Evolutionary conservation across 1,140 invertebrate species (phyloP).

Genomic region (Penaeus vannamei): DNA sequence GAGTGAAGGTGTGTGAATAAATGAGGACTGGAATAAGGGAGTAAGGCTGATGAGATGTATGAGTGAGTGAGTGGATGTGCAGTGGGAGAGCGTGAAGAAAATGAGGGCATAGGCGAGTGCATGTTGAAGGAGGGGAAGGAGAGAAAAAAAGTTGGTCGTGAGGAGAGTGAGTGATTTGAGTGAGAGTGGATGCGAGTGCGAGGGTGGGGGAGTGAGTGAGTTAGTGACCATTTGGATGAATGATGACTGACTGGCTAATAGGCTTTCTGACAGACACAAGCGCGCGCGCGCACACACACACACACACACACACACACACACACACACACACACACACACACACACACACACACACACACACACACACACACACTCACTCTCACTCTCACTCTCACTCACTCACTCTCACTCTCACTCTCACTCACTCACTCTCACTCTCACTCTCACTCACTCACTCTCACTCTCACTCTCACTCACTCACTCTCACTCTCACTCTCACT

Average conservation of each 20-base stretch:
- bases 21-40: too few relatives aligned
- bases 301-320: not conserved
- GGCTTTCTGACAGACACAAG: too few relatives aligned
- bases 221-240: not conserved
- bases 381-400: not conserved
- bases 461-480: not conserved
- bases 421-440: not conserved
- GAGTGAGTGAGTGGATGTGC: too few relatives aligned
- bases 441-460: not conserved
- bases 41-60: too few relatives aligned
- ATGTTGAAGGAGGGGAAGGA: constrained; percentile 1
- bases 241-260: not conserved
- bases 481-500: not conserved
- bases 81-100: too few relatives aligned
- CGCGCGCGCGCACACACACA: not conserved
- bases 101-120: too few relatives aligned
- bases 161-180: not conserved
- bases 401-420: not conserved
- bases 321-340: too few relatives aligned
- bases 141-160: not conserved
- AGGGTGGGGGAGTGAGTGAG: not conserved
- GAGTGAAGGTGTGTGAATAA: not conserved
- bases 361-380: not conserved
- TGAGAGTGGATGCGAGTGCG: too few relatives aligned
- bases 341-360: not conserved